A percentile compares a stretch with the other conserved stretches of the same genome.
These are phyloP conservation scores for Diarsia mendica DNA, from an alignment of 2,888 invertebrate genomes.

Conservation along the genomic window DNA sequence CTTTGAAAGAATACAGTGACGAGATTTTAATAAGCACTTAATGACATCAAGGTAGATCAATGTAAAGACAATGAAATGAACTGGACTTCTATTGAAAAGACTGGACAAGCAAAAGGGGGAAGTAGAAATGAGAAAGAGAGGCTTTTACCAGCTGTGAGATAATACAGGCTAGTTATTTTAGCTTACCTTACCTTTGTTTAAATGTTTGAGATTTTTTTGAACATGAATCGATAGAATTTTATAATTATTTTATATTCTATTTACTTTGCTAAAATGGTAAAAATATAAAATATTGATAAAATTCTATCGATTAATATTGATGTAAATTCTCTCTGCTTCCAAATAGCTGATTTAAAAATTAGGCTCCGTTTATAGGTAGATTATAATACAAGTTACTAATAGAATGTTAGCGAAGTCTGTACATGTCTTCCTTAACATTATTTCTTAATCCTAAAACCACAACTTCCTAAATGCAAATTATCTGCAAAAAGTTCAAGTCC, in stretches of 20 bases:
- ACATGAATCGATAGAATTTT: no score
- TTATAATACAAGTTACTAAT: background rate
- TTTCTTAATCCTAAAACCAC: slow-evolving; percentile 14
- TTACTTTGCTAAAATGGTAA: no score
- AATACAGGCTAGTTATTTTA: background rate
- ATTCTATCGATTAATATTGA: no score
- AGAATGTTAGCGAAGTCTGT: slow-evolving; percentile 35
- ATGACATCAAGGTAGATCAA: no score
- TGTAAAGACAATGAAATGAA: no score
- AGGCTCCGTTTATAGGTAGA: background rate
- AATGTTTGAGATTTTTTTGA: no score
- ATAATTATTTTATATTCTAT: no score
- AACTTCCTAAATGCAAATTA: slow-evolving; percentile 46
- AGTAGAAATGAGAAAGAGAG: background rate
- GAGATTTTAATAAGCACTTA: background rate
- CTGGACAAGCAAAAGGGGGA: background rate
- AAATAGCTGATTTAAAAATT: background rate
- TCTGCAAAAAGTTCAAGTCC: slow-evolving; percentile 59
- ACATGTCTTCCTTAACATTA: slow-evolving; percentile 41
- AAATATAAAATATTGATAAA: no score
- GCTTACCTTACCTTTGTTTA: no score
- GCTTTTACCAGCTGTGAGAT: background rate
- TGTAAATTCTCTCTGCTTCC: no score
- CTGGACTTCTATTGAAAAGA: no score
- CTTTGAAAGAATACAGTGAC: background rate